Evolutionary conservation across 2,888 invertebrate genomes (phyloP).

Genomic region (Plebejus argus): DNA sequence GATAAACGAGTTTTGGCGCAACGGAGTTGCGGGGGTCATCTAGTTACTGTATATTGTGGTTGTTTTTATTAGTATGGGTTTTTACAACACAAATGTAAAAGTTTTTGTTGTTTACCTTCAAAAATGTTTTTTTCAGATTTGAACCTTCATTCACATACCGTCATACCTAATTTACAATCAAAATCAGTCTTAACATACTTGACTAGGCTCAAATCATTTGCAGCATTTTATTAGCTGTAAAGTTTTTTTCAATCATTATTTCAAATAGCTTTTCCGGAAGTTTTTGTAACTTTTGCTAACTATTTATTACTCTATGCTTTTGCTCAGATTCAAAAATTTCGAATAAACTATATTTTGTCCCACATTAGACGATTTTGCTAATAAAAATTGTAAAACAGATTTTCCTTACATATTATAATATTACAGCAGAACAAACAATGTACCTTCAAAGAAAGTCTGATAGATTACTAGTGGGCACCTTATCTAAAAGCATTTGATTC

Average conservation of each 20-base stretch:
- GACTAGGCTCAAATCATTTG: conserved; percentile 20
- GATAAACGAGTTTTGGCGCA: too few relatives aligned
- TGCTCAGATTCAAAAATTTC: too few relatives aligned
- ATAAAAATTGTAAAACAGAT: neutral
- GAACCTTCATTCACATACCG: conserved; percentile 18
- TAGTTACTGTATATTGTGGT: too few relatives aligned
- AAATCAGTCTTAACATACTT: conserved; percentile 24
- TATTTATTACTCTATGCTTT: too few relatives aligned
- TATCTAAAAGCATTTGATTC: neutral
- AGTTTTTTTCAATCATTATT: neutral
- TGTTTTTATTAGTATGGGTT: too few relatives aligned
- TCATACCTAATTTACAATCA: conserved; percentile 22
- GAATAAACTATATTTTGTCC: too few relatives aligned
- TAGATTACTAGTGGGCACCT: neutral
- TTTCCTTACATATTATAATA: neutral
- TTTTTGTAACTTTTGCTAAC: too few relatives aligned
- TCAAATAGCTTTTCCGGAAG: too few relatives aligned
- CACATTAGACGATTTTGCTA: too few relatives aligned
- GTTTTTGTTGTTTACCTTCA: neutral
- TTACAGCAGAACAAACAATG: neutral
- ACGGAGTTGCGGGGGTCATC: too few relatives aligned
- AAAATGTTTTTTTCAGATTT: neutral
- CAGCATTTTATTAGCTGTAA: neutral
- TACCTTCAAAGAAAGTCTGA: neutral
- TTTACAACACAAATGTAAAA: neutral